Percentiles rank a stretch among this genome's conserved stretches.
These are phyloP conservation scores for Synanthedon vespiformis DNA, from an alignment of 2,888 invertebrate species.

Conservation along the genomic window DNA sequence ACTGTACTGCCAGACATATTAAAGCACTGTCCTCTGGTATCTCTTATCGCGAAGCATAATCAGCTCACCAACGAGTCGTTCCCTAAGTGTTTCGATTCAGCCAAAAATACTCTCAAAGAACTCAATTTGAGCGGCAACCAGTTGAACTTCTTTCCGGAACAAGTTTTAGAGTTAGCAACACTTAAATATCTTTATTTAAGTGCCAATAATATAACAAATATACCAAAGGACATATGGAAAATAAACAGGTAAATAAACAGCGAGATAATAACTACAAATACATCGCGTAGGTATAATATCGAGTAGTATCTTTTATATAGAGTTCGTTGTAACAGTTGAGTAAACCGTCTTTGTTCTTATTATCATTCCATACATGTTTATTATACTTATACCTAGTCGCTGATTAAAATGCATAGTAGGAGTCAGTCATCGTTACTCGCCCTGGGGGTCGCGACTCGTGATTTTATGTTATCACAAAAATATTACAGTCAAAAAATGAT, in stretches of 20 bases:
- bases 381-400: too few species aligned
- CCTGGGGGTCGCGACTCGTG: too few species aligned
- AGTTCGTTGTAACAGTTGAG: too few species aligned
- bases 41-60: constrained; percentile 91
- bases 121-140: constrained; percentile 96
- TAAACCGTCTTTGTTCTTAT: too few species aligned
- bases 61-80: constrained; percentile 84
- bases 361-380: too few species aligned
- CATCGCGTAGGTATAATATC: too few species aligned
- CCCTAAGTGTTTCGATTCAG: constrained; percentile 83
- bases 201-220: constrained; percentile 83
- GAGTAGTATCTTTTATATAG: too few species aligned
- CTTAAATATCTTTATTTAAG: constrained; percentile 91
- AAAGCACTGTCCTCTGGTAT: constrained; percentile 78
- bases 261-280: too few species aligned
- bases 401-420: too few species aligned
- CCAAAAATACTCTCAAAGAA: constrained; percentile 77
- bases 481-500: too few species aligned
- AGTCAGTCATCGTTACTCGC: too few species aligned
- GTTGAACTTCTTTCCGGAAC: constrained; percentile 85
- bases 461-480: too few species aligned
- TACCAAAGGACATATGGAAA: constrained; percentile 83
- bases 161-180: constrained; percentile 81
- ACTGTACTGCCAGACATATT: constrained; percentile 83
- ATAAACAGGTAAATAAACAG: constrained; percentile 35